Evolutionary conservation across 2,888 invertebrate genomes (phyloP), one percentile per base, ranked within the genome.

Genomic region (Alsophila aescularia): DNA sequence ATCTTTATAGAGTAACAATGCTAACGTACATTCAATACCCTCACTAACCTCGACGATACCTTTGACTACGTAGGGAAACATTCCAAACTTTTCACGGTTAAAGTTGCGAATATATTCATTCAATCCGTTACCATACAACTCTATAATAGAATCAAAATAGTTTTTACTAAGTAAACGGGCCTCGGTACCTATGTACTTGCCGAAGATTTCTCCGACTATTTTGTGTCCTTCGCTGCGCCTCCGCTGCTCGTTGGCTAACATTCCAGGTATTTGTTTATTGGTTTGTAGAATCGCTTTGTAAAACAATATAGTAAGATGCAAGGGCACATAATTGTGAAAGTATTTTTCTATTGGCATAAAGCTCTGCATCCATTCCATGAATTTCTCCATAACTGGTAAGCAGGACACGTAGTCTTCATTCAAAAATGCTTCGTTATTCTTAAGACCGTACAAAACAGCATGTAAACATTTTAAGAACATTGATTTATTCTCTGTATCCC

Each of bases 281-380:
- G 72, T 63, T 34, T 79, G 71, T 34, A 75, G 70, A 7, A 86
- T 64, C 0, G 83, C 63, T 58, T 79, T 83, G 39, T 62, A 80
- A 58, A 77, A 87, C 15, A 83, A 58, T 77, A 83, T 83, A 0
- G 71, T 81, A 12, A 82, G 59, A 60, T 85, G 81, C 39, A 85
- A 55, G 4, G 62, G 44, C 0, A 70, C 71, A 52, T 79, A 82
- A 16, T 44, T 60, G 0, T 62, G 44, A 21, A 85, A 81, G 53
- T 79, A 57, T 49, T 68, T 50, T 29, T 83, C 78, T 24, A 77
- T 65, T 0, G 81, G 76, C 41, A 85, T 56, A 14, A 77, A 49
- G 6, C 52, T 69, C 6, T 72, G 70, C 64, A 77, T 61, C 64
- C 78, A 77, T 24, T 48, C 52, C 1, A 72, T 54, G 13, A 83